These are phyloP conservation scores for Cheirogaleus medius DNA, from an alignment of 2,113 vertebrate species.

Conservation along the genomic window DNA sequence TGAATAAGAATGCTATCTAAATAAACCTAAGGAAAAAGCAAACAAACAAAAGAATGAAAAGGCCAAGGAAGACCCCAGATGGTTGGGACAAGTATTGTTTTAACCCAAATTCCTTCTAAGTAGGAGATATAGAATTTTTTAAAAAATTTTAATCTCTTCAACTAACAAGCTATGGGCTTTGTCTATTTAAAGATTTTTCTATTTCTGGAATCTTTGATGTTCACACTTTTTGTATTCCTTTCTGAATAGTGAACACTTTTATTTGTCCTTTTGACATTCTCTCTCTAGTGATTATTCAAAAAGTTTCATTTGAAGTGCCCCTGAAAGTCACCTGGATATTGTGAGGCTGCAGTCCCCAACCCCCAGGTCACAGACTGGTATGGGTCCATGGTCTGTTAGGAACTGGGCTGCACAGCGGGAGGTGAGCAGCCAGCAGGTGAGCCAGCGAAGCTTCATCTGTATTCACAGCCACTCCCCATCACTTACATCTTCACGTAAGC, in stretches of 20 bases:
- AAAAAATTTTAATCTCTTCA: background rate
- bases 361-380: no score
- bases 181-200: background rate
- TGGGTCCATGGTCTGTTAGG: no score
- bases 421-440: no score
- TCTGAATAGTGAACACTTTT: constrained; percentile 14
- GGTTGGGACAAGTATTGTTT: background rate
- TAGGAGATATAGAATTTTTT: background rate
- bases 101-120: constrained; percentile 10
- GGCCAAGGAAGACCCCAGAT: background rate
- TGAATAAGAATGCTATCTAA: background rate
- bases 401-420: no score
- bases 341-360: no score
- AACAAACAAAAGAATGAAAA: background rate
- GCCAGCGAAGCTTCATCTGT: no score
- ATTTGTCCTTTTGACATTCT: constrained; percentile 44
- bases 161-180: background rate
- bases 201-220: constrained; percentile 24
- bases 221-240: background rate
- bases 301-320: constrained; percentile 47
- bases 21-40: background rate
- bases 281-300: constrained; percentile 26
- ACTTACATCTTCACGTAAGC: no score
- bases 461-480: no score
- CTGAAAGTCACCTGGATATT: background rate